Conservation (phyloP, 2,113 vertebrate species). For the Synodontis membranacea region DNA sequence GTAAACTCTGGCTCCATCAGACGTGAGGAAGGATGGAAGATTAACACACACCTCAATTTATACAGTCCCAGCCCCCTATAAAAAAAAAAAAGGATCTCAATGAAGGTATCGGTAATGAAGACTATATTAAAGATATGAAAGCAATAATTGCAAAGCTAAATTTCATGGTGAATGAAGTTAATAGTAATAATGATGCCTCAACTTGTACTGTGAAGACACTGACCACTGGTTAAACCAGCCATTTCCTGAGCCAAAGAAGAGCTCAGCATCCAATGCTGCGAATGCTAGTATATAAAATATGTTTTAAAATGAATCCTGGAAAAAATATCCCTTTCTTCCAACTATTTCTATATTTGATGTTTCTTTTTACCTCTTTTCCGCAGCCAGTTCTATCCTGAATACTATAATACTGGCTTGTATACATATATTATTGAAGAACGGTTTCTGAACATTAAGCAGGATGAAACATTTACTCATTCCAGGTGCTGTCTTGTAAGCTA, state of each 20-base stretch:
- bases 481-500: neutral
- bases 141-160: neutral
- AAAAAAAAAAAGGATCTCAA: neutral
- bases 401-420: neutral
- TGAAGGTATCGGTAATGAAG: neutral
- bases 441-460: neutral
- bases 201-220: constrained; percentile 31
- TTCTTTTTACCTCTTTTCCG: neutral
- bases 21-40: neutral
- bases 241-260: neutral
- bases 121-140: constrained; percentile 18
- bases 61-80: neutral
- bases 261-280: constrained; percentile 6
- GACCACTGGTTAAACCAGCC: constrained; percentile 19
- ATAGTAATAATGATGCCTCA: constrained; percentile 30
- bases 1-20: constrained; percentile 65
- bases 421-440: neutral
- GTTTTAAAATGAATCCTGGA: neutral
- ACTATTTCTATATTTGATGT: neutral
- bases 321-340: neutral
- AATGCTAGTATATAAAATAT: neutral
- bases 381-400: neutral
- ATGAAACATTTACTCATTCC: neutral
- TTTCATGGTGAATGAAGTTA: constrained; percentile 41
- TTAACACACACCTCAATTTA: constrained; percentile 4